Percentiles rank a stretch among this genome's conserved stretches.
Conservation (phyloP, 2,113 vertebrate species). For the Struthio camelus region DNA sequence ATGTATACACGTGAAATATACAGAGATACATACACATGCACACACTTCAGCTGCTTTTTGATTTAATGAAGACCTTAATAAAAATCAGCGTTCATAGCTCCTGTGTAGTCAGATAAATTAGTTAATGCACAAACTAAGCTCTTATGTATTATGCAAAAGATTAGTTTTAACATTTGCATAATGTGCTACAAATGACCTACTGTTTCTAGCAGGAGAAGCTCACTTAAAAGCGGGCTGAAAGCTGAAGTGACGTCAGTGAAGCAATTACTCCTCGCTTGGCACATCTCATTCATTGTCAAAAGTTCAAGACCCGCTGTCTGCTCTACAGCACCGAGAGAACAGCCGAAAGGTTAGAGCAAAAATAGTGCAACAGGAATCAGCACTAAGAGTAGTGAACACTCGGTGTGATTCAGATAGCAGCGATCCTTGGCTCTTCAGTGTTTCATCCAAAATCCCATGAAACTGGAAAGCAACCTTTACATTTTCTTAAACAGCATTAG, state of each 20-base stretch:
- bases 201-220: conserved; percentile 69
- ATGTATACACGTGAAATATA: conserved; percentile 3
- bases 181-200: conserved; percentile 75
- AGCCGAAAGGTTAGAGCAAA: conserved; percentile 62
- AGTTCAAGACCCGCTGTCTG: conserved; percentile 61
- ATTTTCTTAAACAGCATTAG: background rate
- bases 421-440: background rate
- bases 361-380: background rate
- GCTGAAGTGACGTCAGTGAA: conserved; percentile 72
- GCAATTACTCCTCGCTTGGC: conserved; percentile 69
- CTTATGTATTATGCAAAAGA: conserved; percentile 82
- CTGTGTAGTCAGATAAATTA: conserved; percentile 76
- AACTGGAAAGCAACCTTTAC: background rate
- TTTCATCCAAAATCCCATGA: conserved; percentile 1
- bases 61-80: conserved; percentile 80
- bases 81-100: conserved; percentile 78
- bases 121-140: conserved; percentile 76
- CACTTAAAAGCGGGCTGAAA: conserved; percentile 70
- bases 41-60: conserved; percentile 62
- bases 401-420: background rate
- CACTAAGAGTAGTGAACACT: background rate
- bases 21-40: conserved; percentile 38
- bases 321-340: conserved; percentile 18
- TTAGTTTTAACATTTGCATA: conserved; percentile 80
- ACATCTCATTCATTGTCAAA: conserved; percentile 62